phyloP scores from a whole-genome alignment of 1,140 invertebrate genomes.

The Trichoplusia ni region DNA sequence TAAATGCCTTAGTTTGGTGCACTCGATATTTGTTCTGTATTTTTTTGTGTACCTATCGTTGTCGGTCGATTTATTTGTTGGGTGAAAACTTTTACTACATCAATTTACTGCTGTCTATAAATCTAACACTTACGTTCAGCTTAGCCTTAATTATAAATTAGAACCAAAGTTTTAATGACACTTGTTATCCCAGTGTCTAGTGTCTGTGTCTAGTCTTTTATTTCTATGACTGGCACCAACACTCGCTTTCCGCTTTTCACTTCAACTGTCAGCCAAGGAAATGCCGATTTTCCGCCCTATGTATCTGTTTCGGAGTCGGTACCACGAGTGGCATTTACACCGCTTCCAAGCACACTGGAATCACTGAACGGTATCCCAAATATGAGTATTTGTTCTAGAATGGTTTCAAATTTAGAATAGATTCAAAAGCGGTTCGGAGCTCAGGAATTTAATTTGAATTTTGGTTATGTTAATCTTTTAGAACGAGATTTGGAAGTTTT shows the following conservation, averaged over 20 bases:
- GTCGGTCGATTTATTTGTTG: no score
- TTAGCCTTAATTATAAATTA: no score
- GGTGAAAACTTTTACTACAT: no score
- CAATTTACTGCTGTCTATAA: no score
- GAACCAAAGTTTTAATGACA: no score
- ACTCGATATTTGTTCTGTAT: no score
- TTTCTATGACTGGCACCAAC: neutral
- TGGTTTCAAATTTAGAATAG: conserved; percentile 17
- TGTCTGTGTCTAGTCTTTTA: no score
- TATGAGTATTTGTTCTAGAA: conserved; percentile 28
- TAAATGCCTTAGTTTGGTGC: no score
- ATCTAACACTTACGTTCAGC: no score
- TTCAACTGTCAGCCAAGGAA: conserved; percentile 44
- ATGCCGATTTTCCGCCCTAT: conserved; percentile 51
- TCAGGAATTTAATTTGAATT: conserved; percentile 1
- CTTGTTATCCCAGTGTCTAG: no score
- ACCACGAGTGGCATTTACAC: conserved; percentile 3
- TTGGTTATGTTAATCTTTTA: conserved; percentile 16
- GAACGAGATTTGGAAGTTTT: neutral
- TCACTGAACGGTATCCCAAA: conserved; percentile 14
- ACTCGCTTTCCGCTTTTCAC: conserved; percentile 24
- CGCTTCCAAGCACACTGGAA: conserved; percentile 1
- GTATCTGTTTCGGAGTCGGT: conserved; percentile 39
- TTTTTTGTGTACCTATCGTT: no score
- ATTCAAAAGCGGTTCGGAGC: conserved; percentile 1